Percentiles rank a stretch among this genome's conserved stretches.
Conservation (phyloP, 2,113 vertebrate species). For the Epinephelus cyanopodus region DNA sequence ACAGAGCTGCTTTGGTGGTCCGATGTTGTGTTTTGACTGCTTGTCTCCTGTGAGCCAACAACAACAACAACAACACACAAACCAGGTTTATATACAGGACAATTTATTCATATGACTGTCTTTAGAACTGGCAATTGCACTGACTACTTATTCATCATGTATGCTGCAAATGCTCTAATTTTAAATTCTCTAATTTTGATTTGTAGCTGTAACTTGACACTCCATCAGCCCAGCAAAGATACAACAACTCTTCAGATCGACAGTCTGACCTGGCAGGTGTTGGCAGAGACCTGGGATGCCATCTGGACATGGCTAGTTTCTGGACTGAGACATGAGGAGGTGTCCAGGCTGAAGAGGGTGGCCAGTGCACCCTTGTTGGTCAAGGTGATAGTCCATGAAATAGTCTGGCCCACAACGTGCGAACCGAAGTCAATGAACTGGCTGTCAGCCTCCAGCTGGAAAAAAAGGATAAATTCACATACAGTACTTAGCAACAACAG, state of each 20-base stretch:
- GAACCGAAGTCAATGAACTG: conserved; percentile 91
- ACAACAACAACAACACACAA: conserved; percentile 6
- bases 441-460: conserved; percentile 91
- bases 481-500: conserved; percentile 28
- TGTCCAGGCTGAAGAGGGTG: conserved; percentile 84
- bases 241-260: background rate
- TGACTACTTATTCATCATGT: background rate
- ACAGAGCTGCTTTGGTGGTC: conserved; percentile 33
- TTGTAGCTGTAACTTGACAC: background rate
- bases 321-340: conserved; percentile 48
- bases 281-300: conserved; percentile 36
- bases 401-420: conserved; percentile 90
- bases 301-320: conserved; percentile 39
- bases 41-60: conserved; percentile 51
- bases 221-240: background rate
- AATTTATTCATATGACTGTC: background rate
- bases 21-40: conserved; percentile 37
- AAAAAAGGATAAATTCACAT: conserved; percentile 51
- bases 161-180: background rate
- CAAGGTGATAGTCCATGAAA: conserved; percentile 88
- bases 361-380: conserved; percentile 91
- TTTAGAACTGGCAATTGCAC: background rate
- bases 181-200: background rate
- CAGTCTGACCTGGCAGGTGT: conserved; percentile 71
- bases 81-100: conserved; percentile 14